Evolutionary conservation across 1,140 invertebrate species (phyloP).

Genomic region (Nebria ingens): DNA sequence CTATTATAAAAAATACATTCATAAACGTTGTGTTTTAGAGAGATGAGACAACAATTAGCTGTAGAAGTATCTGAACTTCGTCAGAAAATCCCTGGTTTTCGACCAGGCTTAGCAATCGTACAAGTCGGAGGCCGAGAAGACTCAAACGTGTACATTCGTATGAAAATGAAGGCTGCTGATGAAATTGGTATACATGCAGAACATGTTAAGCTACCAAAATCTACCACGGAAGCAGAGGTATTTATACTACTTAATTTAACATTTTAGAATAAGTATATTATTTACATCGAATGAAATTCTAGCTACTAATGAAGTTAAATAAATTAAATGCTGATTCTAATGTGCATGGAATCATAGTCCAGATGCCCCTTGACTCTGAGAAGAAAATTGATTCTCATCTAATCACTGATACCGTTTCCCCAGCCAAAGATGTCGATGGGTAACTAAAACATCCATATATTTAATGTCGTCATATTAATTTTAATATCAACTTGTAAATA

Average conservation of each 20-base stretch:
- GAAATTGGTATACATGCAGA: constrained; percentile 82
- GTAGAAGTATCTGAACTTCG: constrained; percentile 54
- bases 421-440: constrained; percentile 93
- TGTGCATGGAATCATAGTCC: constrained; percentile 94
- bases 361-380: constrained; percentile 85
- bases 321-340: constrained; percentile 72
- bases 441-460: constrained; percentile 32
- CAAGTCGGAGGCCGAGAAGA: constrained; percentile 91
- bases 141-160: constrained; percentile 98
- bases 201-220: constrained; percentile 71
- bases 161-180: constrained; percentile 87
- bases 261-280: background rate
- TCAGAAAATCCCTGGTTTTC: constrained; percentile 48
- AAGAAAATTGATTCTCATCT: constrained; percentile 74
- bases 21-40: constrained; percentile 41
- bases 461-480: background rate
- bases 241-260: background rate
- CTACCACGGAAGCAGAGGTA: constrained; percentile 78
- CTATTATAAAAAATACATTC: constrained; percentile 11
- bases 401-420: constrained; percentile 76
- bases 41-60: constrained; percentile 59
- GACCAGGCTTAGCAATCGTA: constrained; percentile 70
- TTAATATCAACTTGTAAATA: constrained; percentile 31
- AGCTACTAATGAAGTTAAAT: constrained; percentile 51
- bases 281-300: constrained; percentile 13